These are phyloP conservation scores for Agrotis puta DNA, from an alignment of 2,888 invertebrate genomes.

Conservation along the genomic window DNA sequence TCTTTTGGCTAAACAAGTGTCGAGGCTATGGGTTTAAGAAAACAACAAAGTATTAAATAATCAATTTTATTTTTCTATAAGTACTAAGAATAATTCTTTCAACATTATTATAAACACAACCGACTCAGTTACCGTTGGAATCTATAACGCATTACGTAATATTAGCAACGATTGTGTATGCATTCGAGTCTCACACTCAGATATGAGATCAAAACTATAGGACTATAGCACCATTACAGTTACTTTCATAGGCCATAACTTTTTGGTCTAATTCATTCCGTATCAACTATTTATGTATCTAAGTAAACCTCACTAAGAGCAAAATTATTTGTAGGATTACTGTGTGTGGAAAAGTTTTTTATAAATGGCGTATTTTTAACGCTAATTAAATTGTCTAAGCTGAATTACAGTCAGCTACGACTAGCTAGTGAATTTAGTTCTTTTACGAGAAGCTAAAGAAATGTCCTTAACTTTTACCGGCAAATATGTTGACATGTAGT, in stretches of 20 bases:
- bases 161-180: slow-evolving; percentile 78
- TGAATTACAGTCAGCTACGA: slow-evolving; percentile 58
- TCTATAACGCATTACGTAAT: slow-evolving; percentile 72
- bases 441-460: slow-evolving; percentile 44
- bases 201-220: slow-evolving; percentile 89
- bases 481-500: slow-evolving; percentile 9
- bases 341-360: slow-evolving; percentile 52
- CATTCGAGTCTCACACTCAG: slow-evolving; percentile 82
- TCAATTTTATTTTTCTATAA: slow-evolving; percentile 87
- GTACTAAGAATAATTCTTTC: slow-evolving; percentile 87
- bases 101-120: slow-evolving; percentile 88
- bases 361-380: slow-evolving; percentile 46
- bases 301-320: slow-evolving; percentile 60
- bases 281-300: slow-evolving; percentile 63
- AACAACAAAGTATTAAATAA: slow-evolving; percentile 75
- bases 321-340: slow-evolving; percentile 53
- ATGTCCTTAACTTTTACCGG: slow-evolving; percentile 29
- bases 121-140: slow-evolving; percentile 81
- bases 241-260: slow-evolving; percentile 89
- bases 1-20: neutral
- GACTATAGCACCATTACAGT: slow-evolving; percentile 90
- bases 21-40: slow-evolving; percentile 28
- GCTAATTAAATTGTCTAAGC: slow-evolving; percentile 50
- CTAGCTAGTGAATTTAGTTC: slow-evolving; percentile 62
- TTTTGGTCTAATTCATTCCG: slow-evolving; percentile 86